phyloP scores from a whole-genome alignment of 2,113 vertebrate species.

The Circaetus gallicus region DNA sequence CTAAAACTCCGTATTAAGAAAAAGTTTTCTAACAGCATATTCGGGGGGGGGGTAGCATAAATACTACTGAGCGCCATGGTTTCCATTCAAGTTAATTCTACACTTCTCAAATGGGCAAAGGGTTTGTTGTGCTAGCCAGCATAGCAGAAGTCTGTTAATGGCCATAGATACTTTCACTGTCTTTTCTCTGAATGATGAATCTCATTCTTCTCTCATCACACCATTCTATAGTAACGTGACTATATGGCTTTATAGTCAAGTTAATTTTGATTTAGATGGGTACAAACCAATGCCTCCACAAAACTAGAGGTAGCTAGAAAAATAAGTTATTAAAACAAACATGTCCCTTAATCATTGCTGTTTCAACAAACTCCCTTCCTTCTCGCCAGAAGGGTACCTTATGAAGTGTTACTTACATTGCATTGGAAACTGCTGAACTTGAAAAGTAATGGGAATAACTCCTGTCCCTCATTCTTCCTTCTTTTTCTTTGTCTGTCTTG shows the following conservation, averaged over 20 bases:
- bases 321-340: background rate
- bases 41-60: background rate
- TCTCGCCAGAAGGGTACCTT: background rate
- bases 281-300: background rate
- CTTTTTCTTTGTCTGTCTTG: constrained; percentile 29
- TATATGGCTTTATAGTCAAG: background rate
- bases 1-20: background rate
- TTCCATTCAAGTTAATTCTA: background rate
- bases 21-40: background rate
- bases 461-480: background rate
- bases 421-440: background rate
- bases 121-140: background rate
- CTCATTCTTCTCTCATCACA: background rate
- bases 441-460: background rate
- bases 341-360: background rate
- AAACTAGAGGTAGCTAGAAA: background rate
- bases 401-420: background rate
- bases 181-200: background rate
- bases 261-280: background rate
- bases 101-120: background rate
- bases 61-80: background rate
- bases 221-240: background rate
- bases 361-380: background rate
- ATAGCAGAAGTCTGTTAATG: background rate
- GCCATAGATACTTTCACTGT: background rate